Evolutionary conservation across 2,113 vertebrate species (phyloP), one percentile per base, ranked within the genome.

Genomic region (Thamnophis sirtalis): DNA sequence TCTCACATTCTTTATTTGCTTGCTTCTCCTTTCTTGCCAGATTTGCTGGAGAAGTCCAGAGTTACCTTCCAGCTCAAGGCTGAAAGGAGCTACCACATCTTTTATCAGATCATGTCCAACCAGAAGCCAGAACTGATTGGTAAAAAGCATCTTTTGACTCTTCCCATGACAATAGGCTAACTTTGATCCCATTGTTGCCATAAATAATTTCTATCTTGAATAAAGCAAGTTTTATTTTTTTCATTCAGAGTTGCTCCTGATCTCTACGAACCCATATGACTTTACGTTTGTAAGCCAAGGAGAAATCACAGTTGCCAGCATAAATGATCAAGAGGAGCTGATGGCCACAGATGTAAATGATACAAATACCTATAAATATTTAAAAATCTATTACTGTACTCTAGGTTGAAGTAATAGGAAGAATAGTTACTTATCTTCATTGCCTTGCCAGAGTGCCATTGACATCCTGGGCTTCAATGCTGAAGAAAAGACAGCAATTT

Each of bases 201-300:
- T 80, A 38, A 19, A 43, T 84, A 21, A 80, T 13, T 84, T 88
- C 88, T 4, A 63, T 53, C 5, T 38, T 92, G 89, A 92, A 38
- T 51, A 54, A 91, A 88, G 63, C 1, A 22, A 56, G 11, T 73
- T 26, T 88, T 55, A 22, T 88, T 88, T 13, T 56, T 55, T 56
- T 55, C n/a, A 43, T 92, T 80, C 89, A 98, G 98, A 98, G 88
- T 97, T 98, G 97, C 98, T 98, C 0, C 98, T 99, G 89, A 98
- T 98, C 93, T 98, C 98, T 89, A 98, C 98, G 92, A 99, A 99
- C 92, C 98, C 98, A 0, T 98, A 97, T 0, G 98, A 99, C 94
- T 98, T 68, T 9, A 96, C 95, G 2, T 98, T 93, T 3, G 92
- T 98, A 89, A 98, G 98, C 94, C 97, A 98, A 93, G 98, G 98